These are phyloP conservation scores for Andrena bicolor DNA, from an alignment of 2,888 invertebrate genomes.

Conservation along the genomic window DNA sequence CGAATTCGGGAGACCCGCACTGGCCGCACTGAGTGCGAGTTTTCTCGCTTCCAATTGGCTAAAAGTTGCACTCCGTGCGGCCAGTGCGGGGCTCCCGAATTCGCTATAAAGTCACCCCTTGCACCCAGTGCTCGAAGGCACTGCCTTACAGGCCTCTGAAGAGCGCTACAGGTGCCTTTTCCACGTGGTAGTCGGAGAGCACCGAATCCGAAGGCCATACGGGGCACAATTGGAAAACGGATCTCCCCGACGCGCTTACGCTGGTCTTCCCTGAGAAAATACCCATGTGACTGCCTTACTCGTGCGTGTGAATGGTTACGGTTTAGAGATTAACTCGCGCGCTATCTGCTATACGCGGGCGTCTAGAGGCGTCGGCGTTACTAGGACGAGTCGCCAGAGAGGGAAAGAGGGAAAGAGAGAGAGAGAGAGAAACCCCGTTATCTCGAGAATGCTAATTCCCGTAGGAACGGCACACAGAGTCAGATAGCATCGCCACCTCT, in stretches of 20 bases:
- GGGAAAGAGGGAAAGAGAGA: slow-evolving; percentile 15
- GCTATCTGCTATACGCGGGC: slow-evolving; percentile 14
- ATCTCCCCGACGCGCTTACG: slow-evolving; percentile 44
- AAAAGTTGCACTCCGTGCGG: no score
- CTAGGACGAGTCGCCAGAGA: slow-evolving; percentile 45
- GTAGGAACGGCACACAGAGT: slow-evolving; percentile 60
- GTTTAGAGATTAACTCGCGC: slow-evolving; percentile 63
- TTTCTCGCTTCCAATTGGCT: no score
- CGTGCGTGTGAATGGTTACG: slow-evolving; percentile 74
- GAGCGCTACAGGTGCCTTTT: slow-evolving; percentile 23
- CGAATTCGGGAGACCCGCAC: no score
- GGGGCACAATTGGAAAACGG: slow-evolving; percentile 52
- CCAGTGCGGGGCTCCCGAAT: no score
- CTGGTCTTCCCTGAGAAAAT: slow-evolving; percentile 80
- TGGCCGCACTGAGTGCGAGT: no score
- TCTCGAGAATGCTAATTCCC: slow-evolving; percentile 64
- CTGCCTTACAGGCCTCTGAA: neutral
- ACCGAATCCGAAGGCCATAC: slow-evolving; percentile 32
- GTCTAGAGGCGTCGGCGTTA: slow-evolving; percentile 40
- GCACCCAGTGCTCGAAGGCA: no score
- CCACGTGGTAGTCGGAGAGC: slow-evolving; percentile 24
- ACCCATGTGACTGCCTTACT: slow-evolving; percentile 71
- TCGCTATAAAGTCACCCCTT: neutral
- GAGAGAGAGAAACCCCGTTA: slow-evolving; percentile 59
- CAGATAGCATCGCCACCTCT: slow-evolving; percentile 61